These are phyloP conservation scores for Aspiorhynchus laticeps DNA, from an alignment of 2,113 vertebrate species.

Conservation along the genomic window DNA sequence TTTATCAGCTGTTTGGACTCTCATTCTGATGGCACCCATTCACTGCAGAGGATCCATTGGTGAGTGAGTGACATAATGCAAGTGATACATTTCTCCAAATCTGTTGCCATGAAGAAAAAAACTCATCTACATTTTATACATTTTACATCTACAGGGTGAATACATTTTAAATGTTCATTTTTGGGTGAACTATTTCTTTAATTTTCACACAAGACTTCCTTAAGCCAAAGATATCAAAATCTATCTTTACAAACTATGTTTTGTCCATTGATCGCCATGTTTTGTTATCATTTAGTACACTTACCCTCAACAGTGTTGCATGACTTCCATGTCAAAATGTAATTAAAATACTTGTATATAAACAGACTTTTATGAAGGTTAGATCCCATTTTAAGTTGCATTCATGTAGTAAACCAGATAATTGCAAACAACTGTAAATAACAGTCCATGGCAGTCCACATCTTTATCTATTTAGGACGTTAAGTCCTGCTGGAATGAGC, in stretches of 20 bases:
- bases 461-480: constrained; percentile 28
- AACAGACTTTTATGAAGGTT: constrained; percentile 29
- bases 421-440: constrained; percentile 23
- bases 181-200: too few relatives aligned
- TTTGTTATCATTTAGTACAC: background rate
- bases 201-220: too few relatives aligned
- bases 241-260: too few relatives aligned
- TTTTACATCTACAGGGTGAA: too few relatives aligned
- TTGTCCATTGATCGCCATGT: background rate
- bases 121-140: background rate
- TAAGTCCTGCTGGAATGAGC: background rate
- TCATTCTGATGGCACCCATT: background rate
- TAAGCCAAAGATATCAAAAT: too few relatives aligned
- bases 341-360: background rate
- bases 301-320: background rate
- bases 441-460: background rate
- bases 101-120: background rate
- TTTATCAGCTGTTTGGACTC: too few relatives aligned
- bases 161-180: too few relatives aligned
- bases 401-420: background rate
- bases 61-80: too few relatives aligned
- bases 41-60: background rate
- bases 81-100: background rate
- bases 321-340: background rate
- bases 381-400: constrained; percentile 14